Percentiles rank a stretch among this genome's conserved stretches.
These are phyloP conservation scores for Eufriesea mexicana DNA, from an alignment of 1,140 invertebrate genomes.

Conservation along the genomic window DNA sequence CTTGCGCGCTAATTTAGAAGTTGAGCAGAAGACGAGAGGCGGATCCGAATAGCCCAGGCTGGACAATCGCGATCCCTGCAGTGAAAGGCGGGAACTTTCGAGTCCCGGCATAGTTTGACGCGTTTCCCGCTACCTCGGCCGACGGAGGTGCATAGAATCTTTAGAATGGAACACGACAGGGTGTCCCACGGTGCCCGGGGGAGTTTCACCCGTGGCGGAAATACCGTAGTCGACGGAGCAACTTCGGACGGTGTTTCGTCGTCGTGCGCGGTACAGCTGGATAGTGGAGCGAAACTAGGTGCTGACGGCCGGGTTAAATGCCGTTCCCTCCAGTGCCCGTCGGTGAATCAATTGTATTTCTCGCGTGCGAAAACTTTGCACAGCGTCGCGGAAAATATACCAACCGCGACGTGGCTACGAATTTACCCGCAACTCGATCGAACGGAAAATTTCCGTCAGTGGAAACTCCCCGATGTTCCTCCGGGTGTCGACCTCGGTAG, in stretches of 20 bases:
- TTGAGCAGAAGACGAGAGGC: constrained; percentile 3
- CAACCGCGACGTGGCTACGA: background rate
- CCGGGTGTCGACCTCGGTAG: too few relatives aligned
- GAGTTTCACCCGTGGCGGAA: constrained; percentile 39
- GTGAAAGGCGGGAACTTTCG: constrained; percentile 36
- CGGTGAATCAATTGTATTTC: constrained; percentile 15
- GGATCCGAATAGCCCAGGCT: constrained; percentile 11
- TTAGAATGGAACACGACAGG: constrained; percentile 49
- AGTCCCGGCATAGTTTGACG: constrained; percentile 46
- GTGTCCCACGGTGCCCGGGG: constrained; percentile 19
- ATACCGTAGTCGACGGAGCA: constrained; percentile 26
- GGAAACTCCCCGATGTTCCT: too few relatives aligned
- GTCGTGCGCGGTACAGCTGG: background rate
- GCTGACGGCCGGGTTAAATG: background rate
- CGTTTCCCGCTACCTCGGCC: background rate
- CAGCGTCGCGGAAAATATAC: background rate
- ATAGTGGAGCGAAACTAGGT: constrained; percentile 4
- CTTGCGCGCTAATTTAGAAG: constrained; percentile 39
- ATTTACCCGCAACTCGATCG: background rate
- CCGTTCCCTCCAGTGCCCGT: background rate
- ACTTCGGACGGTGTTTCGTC: constrained; percentile 34
- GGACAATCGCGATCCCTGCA: constrained; percentile 37
- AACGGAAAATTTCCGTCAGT: too few relatives aligned
- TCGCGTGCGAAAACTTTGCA: background rate
- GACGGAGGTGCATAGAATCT: constrained; percentile 40